Base-by-base conservation (phyloP, 2,888 invertebrate genomes). In the Odontomyia ornata region DNA sequence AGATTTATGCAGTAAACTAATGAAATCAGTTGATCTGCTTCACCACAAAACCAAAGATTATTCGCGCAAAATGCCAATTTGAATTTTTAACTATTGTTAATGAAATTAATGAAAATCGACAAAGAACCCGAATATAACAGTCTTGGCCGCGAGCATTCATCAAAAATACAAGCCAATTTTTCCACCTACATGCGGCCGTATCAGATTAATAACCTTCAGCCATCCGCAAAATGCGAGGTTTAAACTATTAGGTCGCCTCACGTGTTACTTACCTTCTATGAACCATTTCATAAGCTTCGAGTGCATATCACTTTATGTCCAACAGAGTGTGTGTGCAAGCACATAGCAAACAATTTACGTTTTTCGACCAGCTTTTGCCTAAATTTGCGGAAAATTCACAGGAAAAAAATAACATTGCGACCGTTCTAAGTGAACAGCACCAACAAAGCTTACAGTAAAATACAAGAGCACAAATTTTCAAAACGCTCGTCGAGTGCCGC, bases 381-480 rank as follows among this genome's bases (percentile, higher is more conserved):
- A 73, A 73, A 73, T 57, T 23, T 30, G 73, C 43, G 60, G 73
- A 73, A 73, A 73, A 73, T 43, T 57, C 36, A 52, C 27, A 73
- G 57, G 23, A 36, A 36, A 36, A 36, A 36, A 36, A 36, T 36
- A 36, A 36, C 36, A 36, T 5, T 9, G 36, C 9, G 36, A 9
- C 9, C 36, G 60, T 60, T 60, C 73, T 73, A 73, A 73, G 73
- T 73, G 73, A 73, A 36, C 73, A 73, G 73, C 73, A 73, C 15
- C 43, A 73, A 73, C 73, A 73, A 73, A 73, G 73, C 73, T 36
- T 52, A 73, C 73, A 73, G 57, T 73, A 30, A 73, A 73, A 73
- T 36, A 73, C 57, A 57, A 73, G 36, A 60, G 73, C 52, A 56
- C 3, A 69, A 52, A 36, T 73, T 57, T 73, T 60, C 73, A 73